Evolutionary conservation across 2,888 invertebrate genomes (phyloP).

Genomic region (Eupithecia dodoneata): DNA sequence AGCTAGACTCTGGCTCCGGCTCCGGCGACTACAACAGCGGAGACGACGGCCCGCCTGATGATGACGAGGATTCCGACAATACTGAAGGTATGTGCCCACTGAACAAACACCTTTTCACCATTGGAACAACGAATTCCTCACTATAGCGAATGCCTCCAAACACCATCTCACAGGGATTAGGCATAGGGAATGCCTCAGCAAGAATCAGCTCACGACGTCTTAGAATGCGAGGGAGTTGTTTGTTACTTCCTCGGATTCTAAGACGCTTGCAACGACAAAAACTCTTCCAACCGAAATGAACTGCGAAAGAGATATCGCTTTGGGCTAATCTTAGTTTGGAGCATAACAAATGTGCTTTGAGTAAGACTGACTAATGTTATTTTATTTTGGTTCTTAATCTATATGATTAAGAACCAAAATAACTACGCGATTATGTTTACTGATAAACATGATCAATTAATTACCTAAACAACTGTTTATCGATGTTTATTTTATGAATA

Average conservation of each 20-base stretch:
- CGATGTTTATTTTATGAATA: not conserved
- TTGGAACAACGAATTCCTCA: not conserved
- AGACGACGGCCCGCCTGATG: slow-evolving; percentile 74
- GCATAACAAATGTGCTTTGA: not conserved
- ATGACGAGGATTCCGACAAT: slow-evolving; percentile 66
- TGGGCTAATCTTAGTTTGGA: not conserved
- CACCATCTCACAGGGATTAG: too few species aligned
- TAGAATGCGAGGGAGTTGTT: not conserved
- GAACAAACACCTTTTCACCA: not conserved
- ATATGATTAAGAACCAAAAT: not conserved
- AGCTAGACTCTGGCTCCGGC: slow-evolving; percentile 86
- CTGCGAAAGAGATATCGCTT: not conserved
- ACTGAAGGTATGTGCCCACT: slow-evolving; percentile 50
- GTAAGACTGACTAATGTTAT: not conserved
- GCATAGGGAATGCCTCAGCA: not conserved
- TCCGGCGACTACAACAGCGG: slow-evolving; percentile 86
- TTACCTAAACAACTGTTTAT: not conserved
- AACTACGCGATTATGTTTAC: not conserved
- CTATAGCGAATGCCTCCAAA: not conserved
- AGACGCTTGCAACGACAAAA: too few species aligned
- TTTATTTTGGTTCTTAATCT: too few species aligned
- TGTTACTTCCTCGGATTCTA: too few species aligned
- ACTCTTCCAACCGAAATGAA: too few species aligned
- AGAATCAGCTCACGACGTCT: not conserved
- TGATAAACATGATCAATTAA: not conserved